Evolutionary conservation across 2,113 vertebrate genomes (phyloP).

Genomic region (Python bivittatus): DNA sequence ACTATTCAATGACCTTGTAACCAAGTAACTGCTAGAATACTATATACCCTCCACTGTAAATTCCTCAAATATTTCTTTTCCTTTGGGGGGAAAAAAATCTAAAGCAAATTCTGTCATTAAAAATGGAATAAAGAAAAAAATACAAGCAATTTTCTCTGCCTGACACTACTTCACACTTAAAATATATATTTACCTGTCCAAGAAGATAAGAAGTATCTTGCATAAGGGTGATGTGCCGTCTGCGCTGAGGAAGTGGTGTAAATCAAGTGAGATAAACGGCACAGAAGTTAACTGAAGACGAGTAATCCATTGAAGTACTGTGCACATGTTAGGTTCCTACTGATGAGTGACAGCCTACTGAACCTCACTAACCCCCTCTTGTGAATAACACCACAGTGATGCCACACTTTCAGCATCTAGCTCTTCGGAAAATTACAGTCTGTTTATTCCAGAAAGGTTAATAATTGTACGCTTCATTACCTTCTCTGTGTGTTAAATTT

Average conservation of each 20-base stretch:
- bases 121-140: neutral
- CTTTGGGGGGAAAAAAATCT: too few species aligned
- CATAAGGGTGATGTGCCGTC: neutral
- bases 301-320: neutral
- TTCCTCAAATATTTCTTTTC: neutral
- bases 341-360: neutral
- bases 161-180: neutral
- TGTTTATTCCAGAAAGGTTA: neutral
- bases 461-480: neutral
- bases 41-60: neutral
- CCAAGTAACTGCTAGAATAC: neutral
- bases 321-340: neutral
- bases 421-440: neutral
- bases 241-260: constrained; percentile 40
- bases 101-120: neutral
- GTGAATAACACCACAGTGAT: neutral
- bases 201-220: constrained; percentile 31
- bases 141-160: neutral
- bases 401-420: neutral
- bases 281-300: neutral
- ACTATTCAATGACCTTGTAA: neutral
- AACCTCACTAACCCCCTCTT: neutral
- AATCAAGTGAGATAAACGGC: neutral
- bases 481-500: neutral
- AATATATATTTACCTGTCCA: constrained; percentile 26